Conservation (phyloP, 2,888 invertebrate genomes). For the Plebejus melissa region DNA sequence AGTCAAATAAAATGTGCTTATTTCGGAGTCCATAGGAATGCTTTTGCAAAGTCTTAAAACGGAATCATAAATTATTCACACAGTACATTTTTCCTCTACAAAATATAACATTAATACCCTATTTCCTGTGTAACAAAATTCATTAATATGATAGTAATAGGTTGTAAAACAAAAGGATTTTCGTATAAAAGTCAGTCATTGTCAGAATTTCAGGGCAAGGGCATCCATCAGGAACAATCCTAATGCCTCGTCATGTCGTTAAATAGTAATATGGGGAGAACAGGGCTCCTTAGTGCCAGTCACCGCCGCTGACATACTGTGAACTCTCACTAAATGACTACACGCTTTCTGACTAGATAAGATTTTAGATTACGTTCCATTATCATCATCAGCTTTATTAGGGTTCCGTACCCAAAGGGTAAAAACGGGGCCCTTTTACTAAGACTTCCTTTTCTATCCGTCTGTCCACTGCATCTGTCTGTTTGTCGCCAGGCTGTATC, state of each 20-base stretch:
- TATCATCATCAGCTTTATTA: neutral
- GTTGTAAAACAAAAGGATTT: slow-evolving; percentile 29
- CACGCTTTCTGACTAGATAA: slow-evolving; percentile 23
- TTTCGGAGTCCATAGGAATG: no score
- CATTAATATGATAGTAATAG: slow-evolving; percentile 19
- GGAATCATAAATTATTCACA: no score
- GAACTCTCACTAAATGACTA: slow-evolving; percentile 33
- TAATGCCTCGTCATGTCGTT: slow-evolving; percentile 48
- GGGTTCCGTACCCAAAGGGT: no score
- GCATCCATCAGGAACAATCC: slow-evolving; percentile 42
- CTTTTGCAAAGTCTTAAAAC: no score
- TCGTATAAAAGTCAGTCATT: slow-evolving; percentile 30
- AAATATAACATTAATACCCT: neutral
- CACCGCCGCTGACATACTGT: slow-evolving; percentile 37
- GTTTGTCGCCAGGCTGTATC: no score
- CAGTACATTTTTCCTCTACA: no score
- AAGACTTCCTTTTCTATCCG: no score
- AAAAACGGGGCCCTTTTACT: no score
- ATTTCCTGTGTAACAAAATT: neutral
- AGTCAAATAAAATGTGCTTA: no score
- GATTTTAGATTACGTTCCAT: slow-evolving; percentile 20
- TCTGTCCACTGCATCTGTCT: no score
- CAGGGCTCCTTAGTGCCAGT: slow-evolving; percentile 38
- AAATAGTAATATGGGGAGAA: slow-evolving; percentile 47
- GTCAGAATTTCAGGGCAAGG: slow-evolving; percentile 30